Evolutionary conservation across 2,888 invertebrate species (phyloP).

Genomic region (Nemotelus pantherinus): DNA sequence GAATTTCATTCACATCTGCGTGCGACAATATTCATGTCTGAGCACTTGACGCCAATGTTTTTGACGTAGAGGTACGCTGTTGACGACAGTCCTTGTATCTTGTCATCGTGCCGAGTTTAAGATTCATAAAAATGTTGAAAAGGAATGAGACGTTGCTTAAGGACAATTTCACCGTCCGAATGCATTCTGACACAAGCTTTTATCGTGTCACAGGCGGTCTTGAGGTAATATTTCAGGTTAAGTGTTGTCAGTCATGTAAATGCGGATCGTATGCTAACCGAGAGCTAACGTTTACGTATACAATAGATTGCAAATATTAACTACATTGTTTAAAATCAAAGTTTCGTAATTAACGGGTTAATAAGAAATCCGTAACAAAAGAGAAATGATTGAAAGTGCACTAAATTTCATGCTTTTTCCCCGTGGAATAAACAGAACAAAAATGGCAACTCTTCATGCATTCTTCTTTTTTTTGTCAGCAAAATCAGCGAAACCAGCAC

Average conservation of each 20-base stretch:
- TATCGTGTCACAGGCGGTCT: not conserved
- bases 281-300: no score
- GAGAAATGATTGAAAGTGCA: not conserved
- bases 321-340: no score
- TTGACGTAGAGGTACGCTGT: not conserved
- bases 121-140: not conserved
- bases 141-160: not conserved
- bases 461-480: not conserved
- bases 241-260: no score
- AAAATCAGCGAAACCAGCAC: not conserved
- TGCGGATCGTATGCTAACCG: no score
- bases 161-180: not conserved
- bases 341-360: no score
- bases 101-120: constrained; percentile 13
- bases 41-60: constrained; percentile 22
- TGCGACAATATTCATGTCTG: constrained; percentile 34
- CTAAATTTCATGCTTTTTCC: not conserved
- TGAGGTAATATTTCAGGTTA: not conserved
- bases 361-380: no score
- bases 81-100: not conserved
- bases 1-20: constrained; percentile 36
- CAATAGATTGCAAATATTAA: no score
- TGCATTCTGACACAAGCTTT: constrained; percentile 13
- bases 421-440: not conserved
- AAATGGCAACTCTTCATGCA: not conserved